Conservation (phyloP, 2,113 vertebrate species). For the Noctilio leporinus region DNA sequence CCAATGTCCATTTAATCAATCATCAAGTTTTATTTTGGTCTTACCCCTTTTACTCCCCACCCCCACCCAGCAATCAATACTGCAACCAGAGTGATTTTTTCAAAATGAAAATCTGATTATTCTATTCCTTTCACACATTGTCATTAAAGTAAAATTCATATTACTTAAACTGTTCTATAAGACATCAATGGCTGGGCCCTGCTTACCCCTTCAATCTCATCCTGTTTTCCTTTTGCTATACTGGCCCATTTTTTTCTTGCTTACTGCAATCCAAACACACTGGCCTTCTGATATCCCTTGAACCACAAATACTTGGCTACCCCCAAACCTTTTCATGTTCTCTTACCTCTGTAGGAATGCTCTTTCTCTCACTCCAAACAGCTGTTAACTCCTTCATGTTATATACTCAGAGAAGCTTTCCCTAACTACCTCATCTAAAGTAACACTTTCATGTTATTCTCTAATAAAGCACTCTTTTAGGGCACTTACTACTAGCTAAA, state of each 20-base stretch:
- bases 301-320: background rate
- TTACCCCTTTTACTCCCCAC: background rate
- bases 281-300: background rate
- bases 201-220: background rate
- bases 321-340: background rate
- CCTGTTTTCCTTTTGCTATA: background rate
- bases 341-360: background rate
- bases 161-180: background rate
- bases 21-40: background rate
- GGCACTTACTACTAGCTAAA: background rate
- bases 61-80: background rate
- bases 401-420: background rate
- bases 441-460: background rate
- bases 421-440: background rate
- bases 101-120: conserved; percentile 11
- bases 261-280: background rate
- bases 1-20: background rate
- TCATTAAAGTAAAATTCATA: background rate
- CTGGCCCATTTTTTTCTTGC: background rate
- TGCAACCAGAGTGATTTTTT: background rate
- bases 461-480: background rate
- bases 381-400: background rate
- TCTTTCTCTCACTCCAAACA: background rate
- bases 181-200: background rate
- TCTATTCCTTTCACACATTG: background rate